These are phyloP conservation scores for Archivesica marissinica DNA, from an alignment of 1,140 invertebrate species.

Conservation along the genomic window DNA sequence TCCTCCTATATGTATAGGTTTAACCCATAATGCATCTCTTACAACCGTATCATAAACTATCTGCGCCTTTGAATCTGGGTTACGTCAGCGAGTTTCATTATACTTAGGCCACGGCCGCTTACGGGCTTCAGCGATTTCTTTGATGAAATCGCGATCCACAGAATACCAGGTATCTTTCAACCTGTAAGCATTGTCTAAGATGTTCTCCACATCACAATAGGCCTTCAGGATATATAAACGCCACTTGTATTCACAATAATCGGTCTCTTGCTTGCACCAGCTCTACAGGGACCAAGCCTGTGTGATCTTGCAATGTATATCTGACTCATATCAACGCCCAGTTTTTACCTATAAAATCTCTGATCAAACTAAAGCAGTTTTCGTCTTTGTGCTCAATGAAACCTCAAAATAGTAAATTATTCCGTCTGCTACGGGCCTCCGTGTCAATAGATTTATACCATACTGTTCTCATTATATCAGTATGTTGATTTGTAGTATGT, in stretches of 20 bases:
- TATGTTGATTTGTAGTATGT: background rate
- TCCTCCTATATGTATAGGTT: background rate
- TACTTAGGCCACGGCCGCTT: background rate
- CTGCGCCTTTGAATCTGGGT: background rate
- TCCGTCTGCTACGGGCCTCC: background rate
- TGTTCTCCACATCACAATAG: background rate
- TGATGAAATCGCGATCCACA: background rate
- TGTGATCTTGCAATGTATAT: background rate
- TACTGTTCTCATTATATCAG: background rate
- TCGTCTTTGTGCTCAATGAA: background rate
- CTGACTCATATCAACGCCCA: background rate
- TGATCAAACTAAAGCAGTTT: background rate
- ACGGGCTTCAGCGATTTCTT: background rate
- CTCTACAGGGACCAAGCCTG: background rate
- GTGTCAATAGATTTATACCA: background rate
- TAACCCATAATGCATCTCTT: background rate
- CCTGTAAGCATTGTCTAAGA: background rate
- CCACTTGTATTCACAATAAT: background rate
- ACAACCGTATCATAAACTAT: background rate
- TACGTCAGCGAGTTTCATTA: background rate
- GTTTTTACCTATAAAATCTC: background rate
- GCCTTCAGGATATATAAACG: no score
- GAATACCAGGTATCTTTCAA: background rate
- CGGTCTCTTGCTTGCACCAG: background rate
- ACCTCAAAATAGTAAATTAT: background rate